Base-by-base conservation (phyloP, 37 sponge, comb jelly and placozoan species). In the Corticium candelabrum region DNA sequence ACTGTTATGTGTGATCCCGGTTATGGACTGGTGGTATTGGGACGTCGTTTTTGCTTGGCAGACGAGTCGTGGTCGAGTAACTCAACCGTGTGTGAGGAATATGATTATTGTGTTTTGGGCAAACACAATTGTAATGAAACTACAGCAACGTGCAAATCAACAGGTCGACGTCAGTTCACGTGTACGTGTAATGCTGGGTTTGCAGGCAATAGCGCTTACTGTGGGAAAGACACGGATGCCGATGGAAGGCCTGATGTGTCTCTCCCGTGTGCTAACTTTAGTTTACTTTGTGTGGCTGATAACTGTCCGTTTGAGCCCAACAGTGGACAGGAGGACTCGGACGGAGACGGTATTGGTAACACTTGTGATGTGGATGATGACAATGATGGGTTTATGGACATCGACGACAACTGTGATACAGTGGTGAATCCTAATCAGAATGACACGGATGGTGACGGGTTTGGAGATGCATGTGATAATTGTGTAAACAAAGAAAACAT, bases 381-480 rank as follows among this genome's bases (percentile, higher is more conserved):
- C 74, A 70, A 35, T 15, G 96, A 95, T 80, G 88, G 90, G 35
- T 4, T 70, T 32, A 70, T 35, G 35, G 31, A 70, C 73, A 32
- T 70, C 73, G 31, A 4, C 29, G 98, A 97, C 84, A 91, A 85
- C 84, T 97, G 98, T 70, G 80, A 80, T 2, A 4, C 30, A 0
- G 34, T 72, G 0, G 36, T 34, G 37, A 97, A 97, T 79, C 82
- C 73, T 1, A 41, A 37, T 30, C 98, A 93, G 67, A 30, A 21
- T 36, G 91, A 96, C 77, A 35, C 77, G 15, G 93, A 96, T 41
- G 31, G 78, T 7, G 89, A 95, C 67, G 82, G 86, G 0, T 1
- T 83, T 0, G 96, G 96, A n/a, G 90, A 95, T 43, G 76, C 32
- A 40, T 95, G 96, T 21, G 73, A 70, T 29, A 50, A 50, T 50